Percentiles rank a stretch among this genome's conserved stretches.
These are phyloP conservation scores for Trypoxylon attenuatum DNA, from an alignment of 2,888 invertebrate species.

Conservation along the genomic window DNA sequence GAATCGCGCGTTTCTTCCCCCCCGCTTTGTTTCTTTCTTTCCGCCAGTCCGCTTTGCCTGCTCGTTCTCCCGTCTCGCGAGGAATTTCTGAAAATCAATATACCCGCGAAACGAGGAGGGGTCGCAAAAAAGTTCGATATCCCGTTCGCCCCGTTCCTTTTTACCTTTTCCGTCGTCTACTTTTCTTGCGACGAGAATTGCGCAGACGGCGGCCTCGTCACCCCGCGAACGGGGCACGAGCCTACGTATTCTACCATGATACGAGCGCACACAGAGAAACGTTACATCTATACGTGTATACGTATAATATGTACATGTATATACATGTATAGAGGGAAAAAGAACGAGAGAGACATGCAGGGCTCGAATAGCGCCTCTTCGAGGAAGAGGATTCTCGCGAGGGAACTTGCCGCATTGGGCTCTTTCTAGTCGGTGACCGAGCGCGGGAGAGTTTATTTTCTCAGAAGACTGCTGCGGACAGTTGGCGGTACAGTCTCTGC, in stretches of 20 bases:
- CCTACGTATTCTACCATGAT: no score
- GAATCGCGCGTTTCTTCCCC: slow-evolving; percentile 15
- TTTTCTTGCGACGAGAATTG: slow-evolving; percentile 38
- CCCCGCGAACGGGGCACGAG: slow-evolving; percentile 15
- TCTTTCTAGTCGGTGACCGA: slow-evolving; percentile 37
- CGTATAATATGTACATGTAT: no score
- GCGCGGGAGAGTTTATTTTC: slow-evolving; percentile 60
- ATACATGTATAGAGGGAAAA: no score
- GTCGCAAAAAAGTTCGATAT: slow-evolving; percentile 56
- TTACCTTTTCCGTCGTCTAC: slow-evolving; percentile 23
- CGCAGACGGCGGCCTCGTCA: slow-evolving; percentile 34
- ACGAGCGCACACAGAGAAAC: not conserved
- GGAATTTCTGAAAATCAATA: slow-evolving; percentile 70
- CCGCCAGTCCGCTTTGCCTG: slow-evolving; percentile 43
- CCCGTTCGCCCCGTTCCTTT: slow-evolving; percentile 42
- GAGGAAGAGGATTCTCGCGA: slow-evolving; percentile 40
- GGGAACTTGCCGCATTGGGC: slow-evolving; percentile 33
- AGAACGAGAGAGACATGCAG: slow-evolving; percentile 9
- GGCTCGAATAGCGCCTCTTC: slow-evolving; percentile 45
- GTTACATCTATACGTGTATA: no score
- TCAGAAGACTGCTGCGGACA: slow-evolving; percentile 43
- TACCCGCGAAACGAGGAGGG: slow-evolving; percentile 53
- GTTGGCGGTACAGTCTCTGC: slow-evolving; percentile 40
- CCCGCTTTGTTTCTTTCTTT: slow-evolving; percentile 33
- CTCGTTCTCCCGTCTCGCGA: slow-evolving; percentile 58